Evolutionary conservation across 2,113 vertebrate genomes (phyloP), one percentile per base, ranked within the genome.

Genomic region (Silurus glanis): DNA sequence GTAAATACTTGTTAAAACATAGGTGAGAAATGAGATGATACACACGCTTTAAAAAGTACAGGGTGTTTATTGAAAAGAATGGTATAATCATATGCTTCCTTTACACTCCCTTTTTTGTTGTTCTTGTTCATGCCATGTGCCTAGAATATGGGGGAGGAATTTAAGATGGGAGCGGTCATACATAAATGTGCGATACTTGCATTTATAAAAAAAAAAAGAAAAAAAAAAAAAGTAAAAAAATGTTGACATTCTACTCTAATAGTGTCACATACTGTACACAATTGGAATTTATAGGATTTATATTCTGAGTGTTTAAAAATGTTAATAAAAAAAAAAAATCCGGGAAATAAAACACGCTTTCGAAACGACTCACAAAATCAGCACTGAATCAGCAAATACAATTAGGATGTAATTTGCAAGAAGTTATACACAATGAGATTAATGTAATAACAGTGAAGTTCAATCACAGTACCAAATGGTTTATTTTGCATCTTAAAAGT

Each of bases 1-100:
- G n/a, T 28, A 10, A 12, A 23, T 23, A 23, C 21, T 62, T 2
- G 21, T 9, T 62, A 23, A 62, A 62, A 23, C 25, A 28, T 37
- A 37, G 37, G 37, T 37, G 2, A 37, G 37, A 37, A 49, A 45
- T 79, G 58, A 69, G 25, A 37, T 12, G n/a, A 14, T 17, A 45
- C 71, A 84, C 47, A 23, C 59, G 71, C 23, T 72, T 88, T 21
- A 90, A 72, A 49, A 89, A 91, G 80, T 82, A 90, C 49, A 88
- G 88, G 89, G 91, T 90, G 83, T 95, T 94, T 95, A 94, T 94
- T 94, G 86, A 92, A 94, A 93, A 92, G 83, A 87, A 79, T 82
- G 90, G 89, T 86, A 90, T 91, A 92, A 80, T 91, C 53, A 64
- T 88, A 89, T 90, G 87, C 81, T 87, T 89, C 90, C 90, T 84